Percentiles rank a stretch among this genome's conserved stretches.
phyloP scores from a whole-genome alignment of 2,797 vertebrate genomes.

The Anniella stebbinsi region DNA sequence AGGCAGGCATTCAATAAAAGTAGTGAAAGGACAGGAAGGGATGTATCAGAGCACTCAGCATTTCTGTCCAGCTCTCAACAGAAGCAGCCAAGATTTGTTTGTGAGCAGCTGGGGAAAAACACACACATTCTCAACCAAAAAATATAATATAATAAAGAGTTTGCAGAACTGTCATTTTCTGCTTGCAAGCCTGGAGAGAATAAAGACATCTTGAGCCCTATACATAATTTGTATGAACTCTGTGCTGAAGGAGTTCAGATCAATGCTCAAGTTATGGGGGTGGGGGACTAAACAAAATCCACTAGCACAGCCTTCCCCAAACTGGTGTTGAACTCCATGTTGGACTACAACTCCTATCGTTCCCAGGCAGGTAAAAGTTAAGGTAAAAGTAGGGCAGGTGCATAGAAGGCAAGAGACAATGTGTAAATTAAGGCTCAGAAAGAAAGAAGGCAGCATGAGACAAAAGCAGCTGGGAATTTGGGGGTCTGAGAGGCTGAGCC shows the following conservation, averaged over 20 bases:
- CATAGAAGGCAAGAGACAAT: constrained; percentile 37
- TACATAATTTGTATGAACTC: background rate
- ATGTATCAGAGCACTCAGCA: background rate
- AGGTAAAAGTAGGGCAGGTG: no score
- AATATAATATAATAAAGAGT: background rate
- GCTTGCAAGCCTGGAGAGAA: background rate
- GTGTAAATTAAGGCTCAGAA: constrained; percentile 14
- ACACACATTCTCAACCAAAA: background rate
- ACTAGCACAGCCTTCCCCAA: no score
- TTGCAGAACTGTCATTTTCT: background rate
- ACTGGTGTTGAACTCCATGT: background rate
- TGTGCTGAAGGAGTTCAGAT: background rate
- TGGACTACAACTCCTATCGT: background rate
- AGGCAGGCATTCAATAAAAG: background rate
- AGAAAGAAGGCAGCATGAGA: background rate
- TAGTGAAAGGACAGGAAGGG: background rate
- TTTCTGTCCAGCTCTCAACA: background rate
- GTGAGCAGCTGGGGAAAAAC: background rate
- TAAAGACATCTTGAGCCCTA: background rate
- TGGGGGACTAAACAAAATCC: no score
- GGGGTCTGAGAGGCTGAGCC: background rate
- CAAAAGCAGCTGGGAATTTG: background rate
- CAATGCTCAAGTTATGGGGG: no score
- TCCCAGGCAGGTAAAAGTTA: background rate
- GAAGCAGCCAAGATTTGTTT: background rate